Evolutionary conservation across 2,797 vertebrate genomes (phyloP).

Genomic region (Sebastes taczanowskii): DNA sequence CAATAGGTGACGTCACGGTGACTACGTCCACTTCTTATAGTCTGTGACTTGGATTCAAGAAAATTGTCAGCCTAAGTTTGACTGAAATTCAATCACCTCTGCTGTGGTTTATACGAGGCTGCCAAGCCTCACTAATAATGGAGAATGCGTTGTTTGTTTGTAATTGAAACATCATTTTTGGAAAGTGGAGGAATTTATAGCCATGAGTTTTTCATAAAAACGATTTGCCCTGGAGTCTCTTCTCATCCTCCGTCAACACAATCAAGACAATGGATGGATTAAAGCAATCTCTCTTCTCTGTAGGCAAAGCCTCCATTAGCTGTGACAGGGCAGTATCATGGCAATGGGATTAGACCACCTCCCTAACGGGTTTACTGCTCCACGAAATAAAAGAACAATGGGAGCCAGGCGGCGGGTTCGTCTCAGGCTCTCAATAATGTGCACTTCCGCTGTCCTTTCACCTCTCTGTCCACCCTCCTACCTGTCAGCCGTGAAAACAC

Average conservation of each 20-base stretch:
- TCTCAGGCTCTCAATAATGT: conserved; percentile 17
- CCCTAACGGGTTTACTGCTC: conserved; percentile 74
- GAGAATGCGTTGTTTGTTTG: not conserved
- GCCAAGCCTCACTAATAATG: not conserved
- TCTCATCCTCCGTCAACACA: conserved; percentile 64
- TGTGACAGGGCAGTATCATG: conserved; percentile 62
- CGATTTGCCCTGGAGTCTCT: conserved; percentile 31
- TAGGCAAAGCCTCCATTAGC: conserved; percentile 69
- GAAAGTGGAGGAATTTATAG: conserved; percentile 24
- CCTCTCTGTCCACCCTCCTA: conserved; percentile 9
- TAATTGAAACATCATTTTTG: conserved; percentile 37
- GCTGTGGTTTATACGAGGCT: not conserved
- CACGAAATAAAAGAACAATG: conserved; percentile 72
- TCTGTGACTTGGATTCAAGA: not conserved
- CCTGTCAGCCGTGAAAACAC: conserved; percentile 17
- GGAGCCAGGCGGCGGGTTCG: conserved; percentile 14
- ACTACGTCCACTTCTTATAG: not conserved
- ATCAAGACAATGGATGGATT: conserved; percentile 75
- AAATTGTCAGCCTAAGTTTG: not conserved
- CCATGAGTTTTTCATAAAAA: conserved; percentile 27
- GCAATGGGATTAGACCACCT: conserved; percentile 75
- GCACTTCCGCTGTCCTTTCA: conserved; percentile 20
- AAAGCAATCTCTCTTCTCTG: conserved; percentile 67
- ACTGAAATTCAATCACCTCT: not conserved
- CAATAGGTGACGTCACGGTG: not conserved